Conservation (phyloP, 2,888 invertebrate species). For the Zeuzera pyrina region DNA sequence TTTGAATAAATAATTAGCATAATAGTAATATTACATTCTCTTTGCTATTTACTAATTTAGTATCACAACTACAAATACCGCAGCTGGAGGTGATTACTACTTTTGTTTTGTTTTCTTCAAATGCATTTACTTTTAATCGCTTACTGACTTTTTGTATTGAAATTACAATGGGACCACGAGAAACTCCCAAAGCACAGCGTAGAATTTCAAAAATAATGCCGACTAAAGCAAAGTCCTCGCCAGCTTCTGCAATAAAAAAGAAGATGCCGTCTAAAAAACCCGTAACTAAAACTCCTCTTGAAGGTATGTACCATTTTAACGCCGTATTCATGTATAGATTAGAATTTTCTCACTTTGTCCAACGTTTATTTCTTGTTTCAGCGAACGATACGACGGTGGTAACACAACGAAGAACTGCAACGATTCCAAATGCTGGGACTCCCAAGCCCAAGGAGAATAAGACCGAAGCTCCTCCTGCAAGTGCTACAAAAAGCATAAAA, state of each 20-base stretch:
- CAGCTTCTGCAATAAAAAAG: slow-evolving; percentile 36
- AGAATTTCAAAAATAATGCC: slow-evolving; percentile 24
- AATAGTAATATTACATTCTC: too few species aligned
- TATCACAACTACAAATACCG: too few species aligned
- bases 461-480: slow-evolving; percentile 28
- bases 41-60: too few species aligned
- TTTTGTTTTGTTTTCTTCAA: not conserved
- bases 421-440: slow-evolving; percentile 34
- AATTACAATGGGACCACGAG: slow-evolving; percentile 44
- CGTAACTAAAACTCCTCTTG: slow-evolving; percentile 30
- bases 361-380: slow-evolving; percentile 21
- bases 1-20: too few species aligned
- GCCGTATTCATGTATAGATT: too few species aligned
- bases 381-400: slow-evolving; percentile 22
- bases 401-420: slow-evolving; percentile 30
- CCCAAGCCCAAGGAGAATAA: slow-evolving; percentile 46
- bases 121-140: not conserved
- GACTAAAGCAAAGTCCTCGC: slow-evolving; percentile 31
- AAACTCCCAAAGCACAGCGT: slow-evolving; percentile 38
- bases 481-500: slow-evolving; percentile 41
- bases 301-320: too few species aligned
- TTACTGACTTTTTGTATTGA: not conserved
- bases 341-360: not conserved
- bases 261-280: slow-evolving; percentile 28
- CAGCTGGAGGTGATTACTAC: too few species aligned